Evolutionary conservation across 1,140 invertebrate genomes (phyloP).

Genomic region (Apis cerana): DNA sequence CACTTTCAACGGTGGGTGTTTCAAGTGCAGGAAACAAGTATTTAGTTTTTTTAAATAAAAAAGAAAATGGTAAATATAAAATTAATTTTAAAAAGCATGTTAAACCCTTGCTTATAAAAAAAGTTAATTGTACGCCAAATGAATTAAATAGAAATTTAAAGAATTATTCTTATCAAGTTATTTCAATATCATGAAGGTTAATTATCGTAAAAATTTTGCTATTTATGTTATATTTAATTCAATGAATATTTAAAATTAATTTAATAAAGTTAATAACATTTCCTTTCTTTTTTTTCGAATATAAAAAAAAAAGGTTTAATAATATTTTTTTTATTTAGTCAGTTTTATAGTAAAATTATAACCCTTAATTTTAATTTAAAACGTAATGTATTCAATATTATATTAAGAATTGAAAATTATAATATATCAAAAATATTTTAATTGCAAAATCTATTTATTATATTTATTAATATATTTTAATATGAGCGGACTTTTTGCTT

Average conservation of each 20-base stretch:
- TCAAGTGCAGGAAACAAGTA: conserved; percentile 13
- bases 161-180: conserved; percentile 26
- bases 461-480: neutral
- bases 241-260: neutral
- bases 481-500: neutral
- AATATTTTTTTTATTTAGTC: neutral
- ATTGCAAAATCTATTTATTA: neutral
- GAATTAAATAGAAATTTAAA: conserved; percentile 15
- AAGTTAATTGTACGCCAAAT: conserved; percentile 5
- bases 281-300: neutral
- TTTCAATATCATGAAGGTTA: conserved; percentile 48
- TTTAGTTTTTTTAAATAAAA: neutral
- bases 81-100: conserved; percentile 36
- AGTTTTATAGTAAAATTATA: neutral
- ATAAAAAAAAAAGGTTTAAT: neutral
- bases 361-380: neutral
- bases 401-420: neutral
- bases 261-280: too few relatives aligned
- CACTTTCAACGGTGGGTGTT: conserved; percentile 5
- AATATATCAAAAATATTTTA: neutral
- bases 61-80: conserved; percentile 56
- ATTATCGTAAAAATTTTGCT: conserved; percentile 16
- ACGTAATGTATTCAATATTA: neutral
- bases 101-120: conserved; percentile 27
- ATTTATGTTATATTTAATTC: conserved; percentile 6